A percentile compares a stretch with the other conserved stretches of the same genome.
Conservation (phyloP, 1,140 invertebrate species). For the Drosophila bocki region DNA sequence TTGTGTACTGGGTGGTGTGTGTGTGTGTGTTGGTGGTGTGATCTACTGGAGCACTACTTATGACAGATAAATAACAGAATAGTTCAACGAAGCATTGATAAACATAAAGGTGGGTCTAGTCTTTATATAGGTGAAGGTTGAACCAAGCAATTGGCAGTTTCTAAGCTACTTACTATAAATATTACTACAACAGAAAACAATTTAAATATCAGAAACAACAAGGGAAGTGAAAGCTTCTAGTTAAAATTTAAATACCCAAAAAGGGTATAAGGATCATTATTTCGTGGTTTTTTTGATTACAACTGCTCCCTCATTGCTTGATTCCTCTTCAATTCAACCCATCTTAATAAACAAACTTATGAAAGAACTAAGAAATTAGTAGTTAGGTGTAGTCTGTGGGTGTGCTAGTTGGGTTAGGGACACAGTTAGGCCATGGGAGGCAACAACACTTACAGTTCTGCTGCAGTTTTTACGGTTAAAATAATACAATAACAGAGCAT, state of each 20-base stretch:
- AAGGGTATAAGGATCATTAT: too few relatives aligned
- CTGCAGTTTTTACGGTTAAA: constrained; percentile 58
- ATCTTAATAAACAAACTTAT: not conserved
- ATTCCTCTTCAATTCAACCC: not conserved
- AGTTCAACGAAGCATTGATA: constrained; percentile 49
- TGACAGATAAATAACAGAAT: constrained; percentile 35
- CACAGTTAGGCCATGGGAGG: constrained; percentile 27
- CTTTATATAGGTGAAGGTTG: not conserved
- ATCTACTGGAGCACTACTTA: constrained; percentile 64
- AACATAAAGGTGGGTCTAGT: not conserved
- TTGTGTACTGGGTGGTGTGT: constrained; percentile 41
- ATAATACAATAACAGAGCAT: constrained; percentile 71
- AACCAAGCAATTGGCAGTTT: not conserved
- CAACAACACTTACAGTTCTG: constrained; percentile 74
- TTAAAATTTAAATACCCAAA: too few relatives aligned
- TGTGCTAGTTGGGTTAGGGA: constrained; percentile 35
- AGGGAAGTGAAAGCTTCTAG: too few relatives aligned
- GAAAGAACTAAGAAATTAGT: constrained; percentile 20
- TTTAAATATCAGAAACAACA: too few relatives aligned
- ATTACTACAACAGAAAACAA: too few relatives aligned
- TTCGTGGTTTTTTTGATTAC: too few relatives aligned
- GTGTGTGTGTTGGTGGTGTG: constrained; percentile 48
- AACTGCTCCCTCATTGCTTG: not conserved
- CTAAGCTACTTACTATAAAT: too few relatives aligned
- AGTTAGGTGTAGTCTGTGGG: constrained; percentile 31